Evolutionary conservation across 2,888 invertebrate genomes (phyloP).

Genomic region (Eledona agricola): DNA sequence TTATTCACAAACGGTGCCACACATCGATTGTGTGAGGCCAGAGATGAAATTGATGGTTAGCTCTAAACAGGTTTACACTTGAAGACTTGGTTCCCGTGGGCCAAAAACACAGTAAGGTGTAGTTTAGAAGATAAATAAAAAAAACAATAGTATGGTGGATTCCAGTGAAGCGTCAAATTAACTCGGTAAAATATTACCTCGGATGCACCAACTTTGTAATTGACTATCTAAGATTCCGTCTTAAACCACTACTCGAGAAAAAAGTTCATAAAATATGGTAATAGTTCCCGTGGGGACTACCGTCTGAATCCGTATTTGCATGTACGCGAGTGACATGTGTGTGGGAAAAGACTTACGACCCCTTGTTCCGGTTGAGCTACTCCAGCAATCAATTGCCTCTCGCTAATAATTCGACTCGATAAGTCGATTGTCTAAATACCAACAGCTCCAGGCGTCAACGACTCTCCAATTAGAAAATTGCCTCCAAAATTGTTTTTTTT

Average conservation of each 20-base stretch:
- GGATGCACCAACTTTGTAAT: conserved; percentile 48
- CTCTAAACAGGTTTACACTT: conserved; percentile 26
- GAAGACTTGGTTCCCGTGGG: conserved; percentile 8
- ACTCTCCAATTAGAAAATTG: neutral
- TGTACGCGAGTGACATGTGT: conserved; percentile 33
- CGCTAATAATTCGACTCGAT: no score
- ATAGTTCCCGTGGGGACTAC: conserved; percentile 40
- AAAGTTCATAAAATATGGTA: conserved; percentile 44
- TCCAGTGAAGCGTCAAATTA: conserved; percentile 59
- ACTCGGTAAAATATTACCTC: conserved; percentile 57
- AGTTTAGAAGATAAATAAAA: conserved; percentile 40
- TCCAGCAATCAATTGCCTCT: conserved; percentile 10
- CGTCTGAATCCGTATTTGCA: conserved; percentile 36
- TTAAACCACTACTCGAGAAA: conserved; percentile 39
- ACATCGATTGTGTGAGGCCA: no score
- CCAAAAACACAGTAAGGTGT: conserved; percentile 29
- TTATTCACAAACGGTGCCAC: conserved; percentile 50
- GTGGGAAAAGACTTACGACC: conserved; percentile 18
- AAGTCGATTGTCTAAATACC: no score
- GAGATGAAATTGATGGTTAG: conserved; percentile 13
- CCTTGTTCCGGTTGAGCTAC: conserved; percentile 13
- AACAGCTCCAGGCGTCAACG: conserved; percentile 8
- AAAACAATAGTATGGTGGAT: conserved; percentile 50
- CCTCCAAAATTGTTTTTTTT: neutral
- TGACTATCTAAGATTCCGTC: conserved; percentile 43